These are phyloP conservation scores for Oenanthe oenanthe DNA, from an alignment of 2,113 vertebrate species.

Conservation along the genomic window DNA sequence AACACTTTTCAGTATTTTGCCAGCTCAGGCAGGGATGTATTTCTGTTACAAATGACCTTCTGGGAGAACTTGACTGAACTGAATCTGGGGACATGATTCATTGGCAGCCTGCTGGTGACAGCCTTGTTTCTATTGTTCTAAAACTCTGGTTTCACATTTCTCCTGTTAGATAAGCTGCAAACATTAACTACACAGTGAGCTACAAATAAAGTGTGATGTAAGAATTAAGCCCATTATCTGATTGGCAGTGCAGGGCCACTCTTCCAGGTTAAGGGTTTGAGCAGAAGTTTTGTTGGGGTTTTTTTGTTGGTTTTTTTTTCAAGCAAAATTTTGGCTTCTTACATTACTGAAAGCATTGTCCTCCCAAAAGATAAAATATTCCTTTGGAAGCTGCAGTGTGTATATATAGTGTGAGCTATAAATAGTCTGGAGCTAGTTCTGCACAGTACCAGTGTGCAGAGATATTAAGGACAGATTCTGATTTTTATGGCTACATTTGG, in stretches of 20 bases:
- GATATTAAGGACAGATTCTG: not conserved
- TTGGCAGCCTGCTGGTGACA: constrained; percentile 60
- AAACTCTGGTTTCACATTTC: constrained; percentile 63
- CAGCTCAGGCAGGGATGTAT: not conserved
- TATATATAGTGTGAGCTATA: constrained; percentile 49
- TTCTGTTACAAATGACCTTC: constrained; percentile 51
- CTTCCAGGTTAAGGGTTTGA: constrained; percentile 45
- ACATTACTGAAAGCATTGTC: constrained; percentile 48
- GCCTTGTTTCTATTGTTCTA: constrained; percentile 58
- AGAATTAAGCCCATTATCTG: constrained; percentile 73
- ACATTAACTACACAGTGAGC: constrained; percentile 41
- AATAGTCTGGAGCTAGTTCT: constrained; percentile 43
- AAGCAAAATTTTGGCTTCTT: constrained; percentile 17
- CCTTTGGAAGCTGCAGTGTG: constrained; percentile 28
- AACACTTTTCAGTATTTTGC: not conserved
- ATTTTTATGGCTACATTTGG: not conserved
- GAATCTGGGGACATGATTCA: constrained; percentile 15
- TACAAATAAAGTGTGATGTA: constrained; percentile 64
- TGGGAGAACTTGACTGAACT: constrained; percentile 25
- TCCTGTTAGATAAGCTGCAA: constrained; percentile 58
- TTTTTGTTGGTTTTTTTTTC: not conserved
- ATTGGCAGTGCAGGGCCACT: constrained; percentile 41
- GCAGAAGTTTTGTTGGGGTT: not conserved
- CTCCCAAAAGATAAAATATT: constrained; percentile 42
- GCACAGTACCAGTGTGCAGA: not conserved